phyloP scores from a whole-genome alignment of 2,113 vertebrate species.

The Pseudolaguvia tuberculata region DNA sequence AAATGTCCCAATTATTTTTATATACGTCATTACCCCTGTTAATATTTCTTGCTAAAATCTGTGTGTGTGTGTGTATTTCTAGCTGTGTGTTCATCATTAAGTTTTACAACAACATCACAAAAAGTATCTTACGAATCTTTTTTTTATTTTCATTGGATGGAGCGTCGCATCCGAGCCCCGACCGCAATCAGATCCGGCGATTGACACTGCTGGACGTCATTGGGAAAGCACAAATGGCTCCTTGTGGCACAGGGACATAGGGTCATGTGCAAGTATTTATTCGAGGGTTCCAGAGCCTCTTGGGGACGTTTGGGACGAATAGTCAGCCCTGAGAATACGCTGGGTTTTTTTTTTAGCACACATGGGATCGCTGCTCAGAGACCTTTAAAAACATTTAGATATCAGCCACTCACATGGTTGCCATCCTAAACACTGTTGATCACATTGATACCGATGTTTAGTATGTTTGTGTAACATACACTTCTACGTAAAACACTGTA shows the following conservation, averaged over 20 bases:
- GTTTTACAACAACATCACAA: neutral
- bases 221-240: conserved; percentile 40
- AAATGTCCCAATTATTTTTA: no score
- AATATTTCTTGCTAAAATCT: neutral
- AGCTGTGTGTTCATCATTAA: neutral
- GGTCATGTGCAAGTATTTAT: conserved; percentile 54
- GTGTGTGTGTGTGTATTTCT: no score
- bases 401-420: neutral
- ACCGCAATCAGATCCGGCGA: conserved; percentile 31
- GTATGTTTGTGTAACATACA: no score
- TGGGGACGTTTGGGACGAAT: conserved; percentile 41
- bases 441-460: no score
- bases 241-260: conserved; percentile 45
- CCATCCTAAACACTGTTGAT: neutral
- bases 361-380: conserved; percentile 15
- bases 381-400: conserved; percentile 1
- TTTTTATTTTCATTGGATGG: neutral
- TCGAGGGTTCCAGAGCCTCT: conserved; percentile 42
- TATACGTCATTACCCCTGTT: neutral
- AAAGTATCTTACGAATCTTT: conserved; percentile 4
- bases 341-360: conserved; percentile 34
- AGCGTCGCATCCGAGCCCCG: conserved; percentile 11
- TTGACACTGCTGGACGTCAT: conserved; percentile 43
- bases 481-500: no score
- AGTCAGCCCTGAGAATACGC: conserved; percentile 40